Conservation (phyloP, 2,888 invertebrate species). For the Callyntrura guangdongensis region DNA sequence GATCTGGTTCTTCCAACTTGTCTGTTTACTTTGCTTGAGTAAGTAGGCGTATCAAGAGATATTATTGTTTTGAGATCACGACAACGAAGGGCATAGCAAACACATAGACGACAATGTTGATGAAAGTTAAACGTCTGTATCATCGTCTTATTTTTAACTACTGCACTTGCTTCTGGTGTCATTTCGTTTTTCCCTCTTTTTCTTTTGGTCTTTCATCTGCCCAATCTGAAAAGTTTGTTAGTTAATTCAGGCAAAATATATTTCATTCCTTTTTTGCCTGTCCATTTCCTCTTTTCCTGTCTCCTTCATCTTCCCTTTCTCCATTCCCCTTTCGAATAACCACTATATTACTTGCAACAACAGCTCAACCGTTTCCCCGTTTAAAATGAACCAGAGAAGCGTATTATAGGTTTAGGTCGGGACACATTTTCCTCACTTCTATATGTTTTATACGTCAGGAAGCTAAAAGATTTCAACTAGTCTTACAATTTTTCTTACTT, state of each 20-base stretch:
- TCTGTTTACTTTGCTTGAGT: slow-evolving; percentile 76
- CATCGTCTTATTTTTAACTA: slow-evolving; percentile 57
- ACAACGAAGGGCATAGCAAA: slow-evolving; percentile 26
- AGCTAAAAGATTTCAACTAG: no score
- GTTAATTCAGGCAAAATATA: slow-evolving; percentile 75
- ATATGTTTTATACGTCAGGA: not conserved
- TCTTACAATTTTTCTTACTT: not conserved
- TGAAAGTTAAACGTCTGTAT: slow-evolving; percentile 18
- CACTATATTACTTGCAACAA: not conserved
- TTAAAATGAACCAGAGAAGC: not conserved
- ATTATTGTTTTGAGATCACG: slow-evolving; percentile 78
- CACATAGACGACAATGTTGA: slow-evolving; percentile 24
- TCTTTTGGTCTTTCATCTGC: slow-evolving; percentile 36
- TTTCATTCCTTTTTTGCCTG: slow-evolving; percentile 73
- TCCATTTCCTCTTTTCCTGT: slow-evolving; percentile 70
- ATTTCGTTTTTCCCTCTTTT: slow-evolving; percentile 9
- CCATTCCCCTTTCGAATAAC: slow-evolving; percentile 29
- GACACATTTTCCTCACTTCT: not conserved
- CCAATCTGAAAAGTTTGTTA: slow-evolving; percentile 76
- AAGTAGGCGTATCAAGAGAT: slow-evolving; percentile 73
- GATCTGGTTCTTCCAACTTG: slow-evolving; percentile 60
- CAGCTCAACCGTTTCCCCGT: not conserved
- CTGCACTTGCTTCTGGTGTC: slow-evolving; percentile 36
- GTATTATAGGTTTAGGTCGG: not conserved
- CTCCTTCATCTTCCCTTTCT: slow-evolving; percentile 57